Conservation (phyloP, 2,888 invertebrate genomes). For the Aromia moschata region DNA sequence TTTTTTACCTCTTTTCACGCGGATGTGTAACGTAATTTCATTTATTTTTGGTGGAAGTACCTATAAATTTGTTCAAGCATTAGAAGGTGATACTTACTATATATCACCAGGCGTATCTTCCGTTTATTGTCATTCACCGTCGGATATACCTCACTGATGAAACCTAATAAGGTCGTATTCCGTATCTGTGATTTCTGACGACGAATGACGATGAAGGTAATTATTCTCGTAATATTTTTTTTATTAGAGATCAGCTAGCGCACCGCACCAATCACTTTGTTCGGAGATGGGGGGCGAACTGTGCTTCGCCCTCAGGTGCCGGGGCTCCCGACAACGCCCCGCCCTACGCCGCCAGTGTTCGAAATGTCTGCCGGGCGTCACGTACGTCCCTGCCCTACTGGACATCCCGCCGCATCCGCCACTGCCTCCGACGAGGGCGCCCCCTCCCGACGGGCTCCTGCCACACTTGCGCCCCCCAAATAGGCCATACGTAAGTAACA, state of each 20-base stretch:
- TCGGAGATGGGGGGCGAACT: constrained; percentile 81
- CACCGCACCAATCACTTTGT: constrained; percentile 75
- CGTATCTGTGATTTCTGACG: too few species aligned
- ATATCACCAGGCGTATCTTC: too few species aligned
- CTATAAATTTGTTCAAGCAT: too few species aligned
- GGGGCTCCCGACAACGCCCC: constrained; percentile 73
- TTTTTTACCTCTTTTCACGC: too few species aligned
- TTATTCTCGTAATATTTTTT: too few species aligned
- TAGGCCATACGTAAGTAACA: neutral
- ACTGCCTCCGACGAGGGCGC: constrained; percentile 55
- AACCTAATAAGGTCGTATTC: too few species aligned
- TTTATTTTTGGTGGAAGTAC: too few species aligned
- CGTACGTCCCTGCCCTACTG: constrained; percentile 62
- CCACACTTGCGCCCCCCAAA: neutral
- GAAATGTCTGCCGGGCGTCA: constrained; percentile 66
- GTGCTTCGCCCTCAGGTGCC: constrained; percentile 71
- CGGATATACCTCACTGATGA: too few species aligned
- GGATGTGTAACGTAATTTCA: too few species aligned
- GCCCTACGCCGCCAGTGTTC: constrained; percentile 73
- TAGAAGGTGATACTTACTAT: too few species aligned
- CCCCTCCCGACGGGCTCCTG: neutral
- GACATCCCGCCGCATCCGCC: constrained; percentile 64
- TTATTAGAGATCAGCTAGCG: constrained; percentile 59
- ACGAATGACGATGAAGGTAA: too few species aligned
- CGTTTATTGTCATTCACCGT: too few species aligned